Evolutionary conservation across 2,888 invertebrate species (phyloP).

Genomic region (Pristionchus arcanus): DNA sequence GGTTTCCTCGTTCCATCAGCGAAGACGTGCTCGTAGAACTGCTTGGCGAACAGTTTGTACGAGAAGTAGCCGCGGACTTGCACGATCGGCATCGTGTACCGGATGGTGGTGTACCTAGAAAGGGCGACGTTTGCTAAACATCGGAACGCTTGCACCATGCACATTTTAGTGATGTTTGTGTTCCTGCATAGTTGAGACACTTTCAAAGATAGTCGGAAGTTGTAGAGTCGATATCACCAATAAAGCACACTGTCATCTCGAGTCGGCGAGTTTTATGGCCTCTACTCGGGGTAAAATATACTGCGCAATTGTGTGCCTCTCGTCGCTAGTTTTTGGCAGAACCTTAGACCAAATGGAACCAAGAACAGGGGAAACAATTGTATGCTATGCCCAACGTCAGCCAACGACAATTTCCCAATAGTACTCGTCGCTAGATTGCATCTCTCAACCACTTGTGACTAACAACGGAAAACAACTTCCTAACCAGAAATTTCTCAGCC

Average conservation of each 20-base stretch:
- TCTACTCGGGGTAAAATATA: not conserved
- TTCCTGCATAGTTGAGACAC: not conserved
- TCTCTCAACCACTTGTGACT: not conserved
- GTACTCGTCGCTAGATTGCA: not conserved
- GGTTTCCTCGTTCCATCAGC: constrained; percentile 30
- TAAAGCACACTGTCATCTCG: not conserved
- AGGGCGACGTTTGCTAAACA: not conserved
- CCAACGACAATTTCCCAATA: not conserved
- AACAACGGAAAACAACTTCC: not conserved
- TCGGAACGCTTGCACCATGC: not conserved
- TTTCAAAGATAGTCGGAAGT: not conserved
- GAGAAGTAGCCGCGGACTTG: constrained; percentile 71
- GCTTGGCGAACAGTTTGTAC: constrained; percentile 60
- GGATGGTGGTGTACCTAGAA: constrained; percentile 71
- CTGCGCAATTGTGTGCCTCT: not conserved
- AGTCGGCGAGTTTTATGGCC: not conserved
- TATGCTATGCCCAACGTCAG: not conserved
- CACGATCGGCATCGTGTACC: constrained; percentile 75
- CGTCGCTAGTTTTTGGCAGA: not conserved
- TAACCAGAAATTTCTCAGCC: too few species aligned
- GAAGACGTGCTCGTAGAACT: constrained; percentile 51
- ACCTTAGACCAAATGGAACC: not conserved
- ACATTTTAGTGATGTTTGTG: not conserved
- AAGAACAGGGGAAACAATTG: not conserved
- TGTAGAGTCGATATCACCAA: not conserved